Conservation (phyloP, 2,888 invertebrate species). For the Prosopocoilus inquinatus region DNA sequence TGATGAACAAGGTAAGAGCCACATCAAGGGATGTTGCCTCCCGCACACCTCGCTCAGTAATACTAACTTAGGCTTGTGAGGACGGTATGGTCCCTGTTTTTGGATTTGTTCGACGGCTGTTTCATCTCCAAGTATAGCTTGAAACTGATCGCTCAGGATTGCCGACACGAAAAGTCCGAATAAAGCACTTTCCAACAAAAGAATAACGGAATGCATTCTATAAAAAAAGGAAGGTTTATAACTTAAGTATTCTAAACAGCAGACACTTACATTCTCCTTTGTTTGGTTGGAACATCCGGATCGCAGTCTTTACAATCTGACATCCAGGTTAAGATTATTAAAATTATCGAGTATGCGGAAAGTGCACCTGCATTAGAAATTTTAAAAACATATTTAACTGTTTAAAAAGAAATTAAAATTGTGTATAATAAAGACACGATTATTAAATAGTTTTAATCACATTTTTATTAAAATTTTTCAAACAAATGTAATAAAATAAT, state of each 20-base stretch:
- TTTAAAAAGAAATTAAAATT: too few relatives aligned
- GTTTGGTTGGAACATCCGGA: constrained; percentile 63
- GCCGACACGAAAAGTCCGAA: constrained; percentile 88
- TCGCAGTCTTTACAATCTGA: constrained; percentile 67
- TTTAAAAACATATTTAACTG: constrained; percentile 1
- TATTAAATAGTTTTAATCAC: too few relatives aligned
- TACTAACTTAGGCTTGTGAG: constrained; percentile 62
- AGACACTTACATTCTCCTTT: constrained; percentile 69
- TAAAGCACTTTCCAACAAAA: constrained; percentile 76
- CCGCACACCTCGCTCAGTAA: constrained; percentile 78
- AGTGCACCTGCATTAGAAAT: constrained; percentile 50
- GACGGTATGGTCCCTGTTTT: constrained; percentile 63
- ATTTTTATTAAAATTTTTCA: too few relatives aligned
- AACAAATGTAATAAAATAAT: too few relatives aligned
- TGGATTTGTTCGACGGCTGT: constrained; percentile 79
- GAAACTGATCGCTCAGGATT: constrained; percentile 82
- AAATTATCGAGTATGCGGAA: constrained; percentile 64
- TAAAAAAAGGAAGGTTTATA: constrained; percentile 33
- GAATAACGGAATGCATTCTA: constrained; percentile 80
- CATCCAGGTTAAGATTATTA: constrained; percentile 72
- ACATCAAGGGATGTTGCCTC: constrained; percentile 66
- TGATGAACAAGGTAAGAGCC: constrained; percentile 70
- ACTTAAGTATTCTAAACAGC: neutral
- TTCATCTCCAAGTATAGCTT: constrained; percentile 80
- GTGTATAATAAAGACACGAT: too few relatives aligned